Base-by-base conservation (phyloP, 2,113 vertebrate species). In the Bubalus kerabau region DNA sequence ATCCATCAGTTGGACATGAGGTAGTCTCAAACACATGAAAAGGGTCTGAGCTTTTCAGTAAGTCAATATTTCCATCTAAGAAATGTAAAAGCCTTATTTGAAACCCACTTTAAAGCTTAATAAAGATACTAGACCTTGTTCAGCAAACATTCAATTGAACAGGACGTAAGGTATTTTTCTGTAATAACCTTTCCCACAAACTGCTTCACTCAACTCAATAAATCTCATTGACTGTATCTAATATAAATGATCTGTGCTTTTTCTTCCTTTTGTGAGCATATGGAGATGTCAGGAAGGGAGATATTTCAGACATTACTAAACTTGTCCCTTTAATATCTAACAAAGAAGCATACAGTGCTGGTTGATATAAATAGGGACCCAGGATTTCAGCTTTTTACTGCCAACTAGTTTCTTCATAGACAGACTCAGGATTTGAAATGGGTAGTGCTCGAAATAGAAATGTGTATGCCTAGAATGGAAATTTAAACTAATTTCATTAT, bases 141-240 rank as follows among this genome's bases (percentile, higher is more conserved):
- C 16, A 85, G 90, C 54, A 98, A 97, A 92, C 11, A 40, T 52
- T 96, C 30, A 94, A 76, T 85, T 94, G 92, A 93, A 89, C 36
- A 78, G 7, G 74, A 86, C n/a, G 30, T 87, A 82, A 94, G 30
- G 5, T 6, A 78, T 82, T 60, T 78, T 60, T 97, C 91, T 95
- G 23, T 32, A 64, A 95, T 30, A 60, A 19, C 36, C 23, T 87
- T 80, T 71, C 59, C 92, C 21, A 93, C 17, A 52, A 36, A 84
- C 32, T 93, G 24, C 28, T 71, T 97, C 59, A 62, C 28, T 95
- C 71, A 57, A 56, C 43, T 78, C 60, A 97, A n/a, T 40, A 93
- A 95, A 93, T 52, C 40, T 62, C 82, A 87, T 30, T 87, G 52
- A n/a, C 14, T 3, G 52, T 36, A 93, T 48, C 57, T 32, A 88